Evolutionary conservation across 2,888 invertebrate species (phyloP).

Genomic region (Cerceris ruficornis): DNA sequence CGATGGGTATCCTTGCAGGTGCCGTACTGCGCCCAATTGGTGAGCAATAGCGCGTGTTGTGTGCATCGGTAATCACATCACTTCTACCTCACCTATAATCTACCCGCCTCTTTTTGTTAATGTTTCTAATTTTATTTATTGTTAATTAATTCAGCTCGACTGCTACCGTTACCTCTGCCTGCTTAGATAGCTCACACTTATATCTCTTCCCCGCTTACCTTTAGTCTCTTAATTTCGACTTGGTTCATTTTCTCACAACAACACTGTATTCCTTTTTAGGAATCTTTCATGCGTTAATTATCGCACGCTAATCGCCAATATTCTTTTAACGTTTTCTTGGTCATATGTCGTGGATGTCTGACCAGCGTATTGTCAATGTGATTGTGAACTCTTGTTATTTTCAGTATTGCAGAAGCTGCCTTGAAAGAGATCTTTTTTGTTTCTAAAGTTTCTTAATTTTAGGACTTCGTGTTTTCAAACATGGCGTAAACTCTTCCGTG

Average conservation of each 20-base stretch:
- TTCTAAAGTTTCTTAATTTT: no score
- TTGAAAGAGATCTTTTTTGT: no score
- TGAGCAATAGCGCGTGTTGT: conserved; percentile 97
- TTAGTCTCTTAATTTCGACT: conserved; percentile 14
- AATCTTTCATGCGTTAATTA: conserved; percentile 42
- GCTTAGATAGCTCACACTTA: conserved; percentile 35
- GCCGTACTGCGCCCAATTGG: conserved; percentile 96
- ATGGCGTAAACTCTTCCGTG: no score
- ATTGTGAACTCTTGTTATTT: no score
- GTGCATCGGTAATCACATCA: conserved; percentile 96
- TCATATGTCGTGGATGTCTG: neutral
- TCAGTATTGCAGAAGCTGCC: no score
- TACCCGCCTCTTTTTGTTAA: conserved; percentile 68
- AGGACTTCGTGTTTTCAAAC: no score
- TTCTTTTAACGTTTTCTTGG: conserved; percentile 22
- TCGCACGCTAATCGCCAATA: conserved; percentile 61
- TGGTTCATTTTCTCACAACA: conserved; percentile 21
- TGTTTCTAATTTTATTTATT: conserved; percentile 54
- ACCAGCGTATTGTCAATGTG: neutral
- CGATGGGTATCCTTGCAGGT: conserved; percentile 86
- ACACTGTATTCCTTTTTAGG: conserved; percentile 30
- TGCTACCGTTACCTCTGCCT: conserved; percentile 55
- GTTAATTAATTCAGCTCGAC: conserved; percentile 54
- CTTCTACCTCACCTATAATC: conserved; percentile 85
- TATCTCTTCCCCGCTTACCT: conserved; percentile 2